Percentiles rank a stretch among this genome's conserved stretches.
These are phyloP conservation scores for Dicyrtoma fusca DNA, from an alignment of 2,888 invertebrate species.

Conservation along the genomic window DNA sequence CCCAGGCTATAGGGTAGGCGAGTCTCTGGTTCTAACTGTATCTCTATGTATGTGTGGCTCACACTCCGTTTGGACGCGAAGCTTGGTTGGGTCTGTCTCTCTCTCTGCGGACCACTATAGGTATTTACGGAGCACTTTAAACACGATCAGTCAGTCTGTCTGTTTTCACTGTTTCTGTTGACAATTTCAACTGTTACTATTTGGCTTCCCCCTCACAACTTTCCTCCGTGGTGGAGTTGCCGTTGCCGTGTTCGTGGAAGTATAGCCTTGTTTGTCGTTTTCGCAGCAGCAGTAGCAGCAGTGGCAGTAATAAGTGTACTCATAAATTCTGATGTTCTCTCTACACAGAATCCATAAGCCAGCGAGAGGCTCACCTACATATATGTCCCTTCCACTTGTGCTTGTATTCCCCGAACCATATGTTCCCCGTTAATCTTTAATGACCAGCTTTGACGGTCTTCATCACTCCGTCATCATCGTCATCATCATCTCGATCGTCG, in stretches of 20 bases:
- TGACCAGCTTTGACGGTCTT: constrained; percentile 35
- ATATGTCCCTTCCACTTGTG: constrained; percentile 29
- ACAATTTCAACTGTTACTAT: constrained; percentile 2
- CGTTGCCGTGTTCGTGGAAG: not conserved
- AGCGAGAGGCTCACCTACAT: constrained; percentile 17
- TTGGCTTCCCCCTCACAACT: not conserved
- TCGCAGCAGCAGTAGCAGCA: not conserved
- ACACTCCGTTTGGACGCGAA: not conserved
- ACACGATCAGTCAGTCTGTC: constrained; percentile 21
- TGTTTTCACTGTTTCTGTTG: constrained; percentile 8
- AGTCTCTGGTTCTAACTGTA: no score
- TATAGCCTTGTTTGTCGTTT: no score
- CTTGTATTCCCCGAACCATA: constrained; percentile 27
- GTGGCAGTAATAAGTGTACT: constrained; percentile 12
- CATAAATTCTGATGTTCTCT: constrained; percentile 32
- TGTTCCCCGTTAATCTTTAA: constrained; percentile 34
- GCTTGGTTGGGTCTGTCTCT: no score
- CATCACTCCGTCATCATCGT: constrained; percentile 26
- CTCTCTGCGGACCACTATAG: no score
- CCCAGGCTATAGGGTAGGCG: no score
- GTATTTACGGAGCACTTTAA: no score
- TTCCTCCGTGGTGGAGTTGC: no score
- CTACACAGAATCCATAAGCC: not conserved
- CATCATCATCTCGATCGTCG: not conserved
- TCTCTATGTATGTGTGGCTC: no score